Conservation (phyloP, 1,140 invertebrate genomes). For the Elymnias hypermnestra region DNA sequence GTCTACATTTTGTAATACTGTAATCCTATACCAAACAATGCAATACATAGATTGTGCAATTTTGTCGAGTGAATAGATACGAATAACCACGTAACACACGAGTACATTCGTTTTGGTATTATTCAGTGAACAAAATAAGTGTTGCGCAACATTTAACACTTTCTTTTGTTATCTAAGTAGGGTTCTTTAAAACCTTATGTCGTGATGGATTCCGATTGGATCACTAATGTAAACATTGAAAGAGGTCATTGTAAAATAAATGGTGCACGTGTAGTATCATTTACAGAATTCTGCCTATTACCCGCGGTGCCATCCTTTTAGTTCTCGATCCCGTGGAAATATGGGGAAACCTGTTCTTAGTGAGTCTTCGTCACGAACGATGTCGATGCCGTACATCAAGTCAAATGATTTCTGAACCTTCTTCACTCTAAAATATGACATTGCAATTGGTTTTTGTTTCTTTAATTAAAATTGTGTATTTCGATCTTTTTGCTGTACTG, state of each 20-base stretch:
- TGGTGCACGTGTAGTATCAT: too few species aligned
- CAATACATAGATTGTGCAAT: conserved; percentile 33
- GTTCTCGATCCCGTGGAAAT: too few species aligned
- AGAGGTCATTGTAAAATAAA: neutral
- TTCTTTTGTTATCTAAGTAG: conserved; percentile 58
- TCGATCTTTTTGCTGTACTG: too few species aligned
- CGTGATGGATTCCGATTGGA: conserved; percentile 18
- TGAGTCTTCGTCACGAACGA: too few species aligned
- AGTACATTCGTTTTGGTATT: conserved; percentile 38
- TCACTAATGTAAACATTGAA: conserved; percentile 24
- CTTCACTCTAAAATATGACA: too few species aligned
- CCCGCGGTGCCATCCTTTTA: too few species aligned
- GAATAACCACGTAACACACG: conserved; percentile 16
- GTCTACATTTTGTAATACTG: conserved; percentile 2
- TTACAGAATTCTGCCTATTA: too few species aligned
- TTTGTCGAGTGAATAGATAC: conserved; percentile 31
- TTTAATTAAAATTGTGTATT: too few species aligned
- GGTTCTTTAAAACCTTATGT: conserved; percentile 23
- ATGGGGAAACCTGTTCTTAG: too few species aligned
- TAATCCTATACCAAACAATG: conserved; percentile 32
- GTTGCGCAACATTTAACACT: conserved; percentile 41
- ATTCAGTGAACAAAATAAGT: conserved; percentile 38
- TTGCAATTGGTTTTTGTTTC: too few species aligned
- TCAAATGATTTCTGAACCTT: too few species aligned
- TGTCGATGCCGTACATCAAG: too few species aligned